Evolutionary conservation across 2,888 invertebrate species (phyloP).

Genomic region (Yponomeuta plumbellus): DNA sequence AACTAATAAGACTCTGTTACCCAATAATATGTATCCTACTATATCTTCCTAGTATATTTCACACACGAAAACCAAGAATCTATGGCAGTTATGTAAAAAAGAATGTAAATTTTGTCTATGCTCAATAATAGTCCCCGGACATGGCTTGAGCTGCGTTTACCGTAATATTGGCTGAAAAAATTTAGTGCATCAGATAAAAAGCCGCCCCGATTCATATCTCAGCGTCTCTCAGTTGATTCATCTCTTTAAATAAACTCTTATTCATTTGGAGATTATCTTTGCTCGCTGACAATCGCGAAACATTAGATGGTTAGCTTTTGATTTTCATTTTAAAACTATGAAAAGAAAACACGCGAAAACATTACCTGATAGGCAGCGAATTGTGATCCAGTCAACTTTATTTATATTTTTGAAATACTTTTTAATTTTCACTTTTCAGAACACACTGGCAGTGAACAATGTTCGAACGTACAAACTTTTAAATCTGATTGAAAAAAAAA

Average conservation of each 20-base stretch:
- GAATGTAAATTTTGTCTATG: no score
- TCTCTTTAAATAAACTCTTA: constrained; percentile 11
- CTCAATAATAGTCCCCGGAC: no score
- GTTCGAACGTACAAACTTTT: no score
- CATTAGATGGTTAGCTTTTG: background rate
- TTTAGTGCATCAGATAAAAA: constrained; percentile 10
- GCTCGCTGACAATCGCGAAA: background rate
- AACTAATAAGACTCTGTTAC: no score
- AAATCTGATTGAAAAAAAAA: constrained; percentile 25
- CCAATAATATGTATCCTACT: no score
- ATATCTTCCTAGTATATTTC: no score
- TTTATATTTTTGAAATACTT: background rate
- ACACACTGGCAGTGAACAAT: constrained; percentile 31
- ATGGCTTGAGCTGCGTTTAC: no score
- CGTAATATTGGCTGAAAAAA: constrained; percentile 5
- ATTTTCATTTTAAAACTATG: background rate
- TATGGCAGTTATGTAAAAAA: no score
- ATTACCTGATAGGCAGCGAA: background rate
- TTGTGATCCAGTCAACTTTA: background rate
- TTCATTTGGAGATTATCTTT: background rate
- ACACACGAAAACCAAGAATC: no score
- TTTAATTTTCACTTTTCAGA: constrained; percentile 16
- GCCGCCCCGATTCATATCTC: constrained; percentile 1
- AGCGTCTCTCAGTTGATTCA: constrained; percentile 6
- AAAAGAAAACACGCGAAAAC: background rate